Conservation (phyloP, 1,140 invertebrate species). For the Bombyx mori region ASM3026992v2 NC_085129.1:6024501-6025000, state of each 20-base stretch:
- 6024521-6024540: background rate
- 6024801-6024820: slow-evolving; percentile 43
- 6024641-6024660: slow-evolving; percentile 34
- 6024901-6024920: slow-evolving; percentile 68
- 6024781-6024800: slow-evolving; percentile 55
- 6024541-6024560: background rate
- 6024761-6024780: slow-evolving; percentile 56
- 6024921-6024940: slow-evolving; percentile 66
- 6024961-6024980: slow-evolving; percentile 45
- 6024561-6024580: no score
- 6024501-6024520: no score
- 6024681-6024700: slow-evolving; percentile 49
- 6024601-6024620: background rate
- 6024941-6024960: slow-evolving; percentile 66
- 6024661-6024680: slow-evolving; percentile 25
- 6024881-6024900: slow-evolving; percentile 68
- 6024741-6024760: slow-evolving; percentile 54
- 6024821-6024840: slow-evolving; percentile 48
- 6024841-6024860: slow-evolving; percentile 66
- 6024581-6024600: slow-evolving; percentile 15
- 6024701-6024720: slow-evolving; percentile 48
- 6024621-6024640: slow-evolving; percentile 4
- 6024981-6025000: slow-evolving; percentile 51
- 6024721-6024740: slow-evolving; percentile 60
- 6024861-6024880: slow-evolving; percentile 61